Evolutionary conservation across 2,113 vertebrate species (phyloP), one percentile per base, ranked within the genome.

Genomic region (Sterna hirundo): DNA sequence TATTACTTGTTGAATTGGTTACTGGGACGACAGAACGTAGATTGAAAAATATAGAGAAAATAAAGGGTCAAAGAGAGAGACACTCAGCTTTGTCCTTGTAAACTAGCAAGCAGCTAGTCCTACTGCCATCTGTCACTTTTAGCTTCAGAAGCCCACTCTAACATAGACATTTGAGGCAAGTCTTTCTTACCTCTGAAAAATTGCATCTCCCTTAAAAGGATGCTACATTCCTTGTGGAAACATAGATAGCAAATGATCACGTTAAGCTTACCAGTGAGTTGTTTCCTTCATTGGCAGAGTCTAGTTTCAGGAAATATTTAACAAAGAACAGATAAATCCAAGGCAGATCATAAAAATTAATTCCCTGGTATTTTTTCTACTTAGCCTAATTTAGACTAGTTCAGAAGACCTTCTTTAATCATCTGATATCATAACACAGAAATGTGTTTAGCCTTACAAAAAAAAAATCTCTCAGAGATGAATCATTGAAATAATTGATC

Each of bases 401-500:
- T 76, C 44, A 72, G 71, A 92, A 92, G 93, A 84, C 34, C 49
- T 75, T 74, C 44, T 90, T 86, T 94, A 93, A 94, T 91, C 71
- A 47, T 86, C 75, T 88, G 68, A 51, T 94, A 87, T 76, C 65
- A 40, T 87, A 94, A 95, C 75, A 90, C 42, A 85, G 44, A 97
- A 96, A 85, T 93, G 62, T 97, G 78, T 95, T 94, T 96, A 93
- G 89, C 51, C 68, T 89, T 88, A 85, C 27, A 44, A 46, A 91
- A 94, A 81, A 87, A 88, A 83, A 36, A 27, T 20, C 5, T 15
- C 54, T 55, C 34, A 14, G 74, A 61, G 88, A 95, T 96, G 84
- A 97, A 96, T 95, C 93, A 93, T 42, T 93, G 93, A 87, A 96
- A 94, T 96, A 95, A 96, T 94, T 93, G 93, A 94, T 97, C 91